Evolutionary conservation across 1,140 invertebrate species (phyloP).

Genomic region (Caenorhabditis remanei): DNA sequence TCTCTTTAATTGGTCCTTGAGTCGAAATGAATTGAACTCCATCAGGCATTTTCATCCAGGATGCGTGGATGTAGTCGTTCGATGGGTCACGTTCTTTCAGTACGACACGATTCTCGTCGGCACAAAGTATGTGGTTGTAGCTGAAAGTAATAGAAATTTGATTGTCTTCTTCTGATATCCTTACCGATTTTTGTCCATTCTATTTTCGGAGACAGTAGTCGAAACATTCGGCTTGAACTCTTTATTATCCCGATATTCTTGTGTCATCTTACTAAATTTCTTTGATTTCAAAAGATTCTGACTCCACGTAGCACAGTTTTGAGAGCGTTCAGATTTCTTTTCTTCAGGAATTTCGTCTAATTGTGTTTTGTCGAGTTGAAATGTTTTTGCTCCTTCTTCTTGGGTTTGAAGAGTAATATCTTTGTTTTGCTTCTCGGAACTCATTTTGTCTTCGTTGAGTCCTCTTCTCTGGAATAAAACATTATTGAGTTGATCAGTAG

Average conservation of each 20-base stretch:
- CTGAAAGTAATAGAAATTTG: not conserved
- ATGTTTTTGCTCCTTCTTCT: not conserved
- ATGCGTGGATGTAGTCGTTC: slow-evolving; percentile 59
- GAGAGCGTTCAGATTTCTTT: slow-evolving; percentile 3
- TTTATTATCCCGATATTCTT: slow-evolving; percentile 1
- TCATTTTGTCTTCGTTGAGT: too few species aligned
- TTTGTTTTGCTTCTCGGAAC: too few species aligned
- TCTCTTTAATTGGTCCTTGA: slow-evolving; percentile 57
- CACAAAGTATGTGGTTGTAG: slow-evolving; percentile 14
- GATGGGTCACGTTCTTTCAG: slow-evolving; percentile 10
- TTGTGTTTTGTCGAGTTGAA: not conserved
- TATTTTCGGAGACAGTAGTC: not conserved
- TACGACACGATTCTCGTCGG: slow-evolving; percentile 17
- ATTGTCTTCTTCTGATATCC: not conserved
- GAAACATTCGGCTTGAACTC: slow-evolving; percentile 6
- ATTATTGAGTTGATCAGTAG: too few species aligned
- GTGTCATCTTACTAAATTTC: slow-evolving; percentile 18
- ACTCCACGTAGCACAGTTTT: slow-evolving; percentile 6
- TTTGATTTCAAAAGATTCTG: not conserved
- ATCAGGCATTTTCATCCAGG: slow-evolving; percentile 59
- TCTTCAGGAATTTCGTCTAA: not conserved
- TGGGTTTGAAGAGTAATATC: not conserved
- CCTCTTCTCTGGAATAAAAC: too few species aligned
- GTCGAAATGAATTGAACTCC: slow-evolving; percentile 59
- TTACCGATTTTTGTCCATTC: slow-evolving; percentile 17